Evolutionary conservation across 2,888 invertebrate genomes (phyloP).

Genomic region (Xestoiulus laeticollis): DNA sequence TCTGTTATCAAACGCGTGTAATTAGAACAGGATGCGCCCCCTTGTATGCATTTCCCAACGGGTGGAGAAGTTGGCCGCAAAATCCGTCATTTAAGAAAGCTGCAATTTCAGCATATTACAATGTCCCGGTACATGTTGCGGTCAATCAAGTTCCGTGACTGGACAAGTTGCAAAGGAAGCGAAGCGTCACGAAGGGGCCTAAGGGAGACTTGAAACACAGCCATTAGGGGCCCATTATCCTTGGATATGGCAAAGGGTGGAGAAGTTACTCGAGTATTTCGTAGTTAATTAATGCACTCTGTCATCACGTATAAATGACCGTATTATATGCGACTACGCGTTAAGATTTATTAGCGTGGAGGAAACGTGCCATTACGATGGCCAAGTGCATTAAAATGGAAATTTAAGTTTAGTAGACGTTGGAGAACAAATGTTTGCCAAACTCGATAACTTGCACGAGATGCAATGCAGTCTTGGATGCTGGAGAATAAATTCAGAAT

Average conservation of each 20-base stretch:
- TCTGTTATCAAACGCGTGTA: conserved; percentile 1
- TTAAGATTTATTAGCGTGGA: background rate
- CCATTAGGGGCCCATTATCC: conserved; percentile 24
- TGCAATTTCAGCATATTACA: background rate
- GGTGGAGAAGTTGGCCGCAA: background rate
- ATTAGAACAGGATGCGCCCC: conserved; percentile 8
- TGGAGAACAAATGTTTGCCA: background rate
- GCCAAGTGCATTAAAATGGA: conserved; percentile 33
- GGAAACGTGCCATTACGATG: background rate
- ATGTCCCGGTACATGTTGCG: background rate
- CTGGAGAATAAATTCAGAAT: background rate
- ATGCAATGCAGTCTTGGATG: background rate
- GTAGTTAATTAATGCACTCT: conserved; percentile 4
- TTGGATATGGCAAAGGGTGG: background rate
- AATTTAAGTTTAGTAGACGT: background rate
- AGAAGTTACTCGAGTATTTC: conserved; percentile 8
- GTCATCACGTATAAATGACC: conserved; percentile 34
- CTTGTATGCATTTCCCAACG: background rate
- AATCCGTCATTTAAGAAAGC: background rate
- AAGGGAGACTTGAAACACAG: background rate
- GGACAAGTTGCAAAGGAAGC: conserved; percentile 11
- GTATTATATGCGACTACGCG: conserved; percentile 25
- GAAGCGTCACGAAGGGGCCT: background rate
- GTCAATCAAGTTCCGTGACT: conserved; percentile 5
- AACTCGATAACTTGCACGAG: background rate